A percentile compares a stretch with the other conserved stretches of the same genome.
Evolutionary conservation across 2,888 invertebrate species (phyloP).

Genomic region (Stegophylla sp.): DNA sequence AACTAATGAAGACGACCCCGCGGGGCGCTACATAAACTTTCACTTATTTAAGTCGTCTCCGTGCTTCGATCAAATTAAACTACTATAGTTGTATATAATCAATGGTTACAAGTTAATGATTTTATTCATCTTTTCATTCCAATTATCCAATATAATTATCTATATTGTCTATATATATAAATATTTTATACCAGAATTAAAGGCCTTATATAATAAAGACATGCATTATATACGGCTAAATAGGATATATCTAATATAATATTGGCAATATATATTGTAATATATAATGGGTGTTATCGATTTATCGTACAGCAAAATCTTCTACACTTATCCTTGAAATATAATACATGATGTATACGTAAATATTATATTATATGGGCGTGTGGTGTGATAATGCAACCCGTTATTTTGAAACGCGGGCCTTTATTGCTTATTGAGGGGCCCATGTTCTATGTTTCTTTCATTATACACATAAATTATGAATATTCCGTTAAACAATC

Average conservation of each 20-base stretch:
- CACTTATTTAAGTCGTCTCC: slow-evolving; percentile 29
- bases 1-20: slow-evolving; percentile 48
- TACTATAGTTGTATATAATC: neutral
- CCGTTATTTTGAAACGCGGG: slow-evolving; percentile 23
- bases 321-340: slow-evolving; percentile 28
- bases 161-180: neutral
- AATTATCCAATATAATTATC: slow-evolving; percentile 13
- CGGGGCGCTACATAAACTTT: slow-evolving; percentile 29
- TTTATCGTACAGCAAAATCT: slow-evolving; percentile 25
- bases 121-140: slow-evolving; percentile 16
- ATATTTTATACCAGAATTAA: neutral
- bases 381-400: neutral
- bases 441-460: slow-evolving; percentile 23
- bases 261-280: slow-evolving; percentile 19
- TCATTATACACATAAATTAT: slow-evolving; percentile 4
- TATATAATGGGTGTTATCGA: slow-evolving; percentile 26
- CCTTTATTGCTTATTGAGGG: slow-evolving; percentile 15
- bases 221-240: neutral
- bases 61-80: neutral
- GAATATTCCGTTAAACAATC: slow-evolving; percentile 15
- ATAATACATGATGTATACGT: neutral
- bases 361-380: too few relatives aligned
- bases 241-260: slow-evolving; percentile 3
- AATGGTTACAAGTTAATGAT: slow-evolving; percentile 6
- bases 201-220: neutral